These are phyloP conservation scores for Macroteleia sp. DNA, from an alignment of 2,888 invertebrate genomes.

Conservation along the genomic window DNA sequence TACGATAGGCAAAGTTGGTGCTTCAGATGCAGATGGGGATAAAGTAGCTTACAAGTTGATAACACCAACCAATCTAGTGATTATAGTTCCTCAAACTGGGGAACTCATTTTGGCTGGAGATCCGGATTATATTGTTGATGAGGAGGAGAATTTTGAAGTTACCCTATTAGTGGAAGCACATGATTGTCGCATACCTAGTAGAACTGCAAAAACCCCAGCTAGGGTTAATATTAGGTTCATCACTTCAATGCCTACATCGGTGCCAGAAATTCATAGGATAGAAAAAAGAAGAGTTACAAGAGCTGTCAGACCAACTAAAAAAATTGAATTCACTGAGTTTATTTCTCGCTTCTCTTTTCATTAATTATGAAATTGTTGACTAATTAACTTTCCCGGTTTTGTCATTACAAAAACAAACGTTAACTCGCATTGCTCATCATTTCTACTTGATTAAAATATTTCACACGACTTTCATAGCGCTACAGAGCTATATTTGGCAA, in stretches of 20 bases:
- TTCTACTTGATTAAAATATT: constrained; percentile 29
- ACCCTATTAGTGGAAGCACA: constrained; percentile 92
- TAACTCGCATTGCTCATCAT: not conserved
- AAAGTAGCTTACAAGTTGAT: constrained; percentile 93
- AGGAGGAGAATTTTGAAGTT: constrained; percentile 86
- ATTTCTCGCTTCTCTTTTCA: too few relatives aligned
- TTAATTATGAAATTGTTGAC: constrained; percentile 3
- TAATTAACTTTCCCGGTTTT: constrained; percentile 6
- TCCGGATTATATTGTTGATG: constrained; percentile 86
- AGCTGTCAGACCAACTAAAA: constrained; percentile 96
- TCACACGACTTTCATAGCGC: constrained; percentile 32
- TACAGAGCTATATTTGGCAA: constrained; percentile 21
- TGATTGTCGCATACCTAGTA: constrained; percentile 90
- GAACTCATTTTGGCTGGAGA: constrained; percentile 93
- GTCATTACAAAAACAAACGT: constrained; percentile 3
- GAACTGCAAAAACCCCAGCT: constrained; percentile 88
- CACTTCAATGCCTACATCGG: constrained; percentile 78
- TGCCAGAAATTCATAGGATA: constrained; percentile 80
- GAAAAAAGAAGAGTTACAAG: constrained; percentile 87
- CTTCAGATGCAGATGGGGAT: constrained; percentile 96
- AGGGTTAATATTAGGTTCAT: constrained; percentile 90
- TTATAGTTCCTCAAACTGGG: constrained; percentile 96
- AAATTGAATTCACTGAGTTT: constrained; percentile 96
- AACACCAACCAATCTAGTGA: constrained; percentile 91
- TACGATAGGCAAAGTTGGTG: constrained; percentile 93